phyloP scores from a whole-genome alignment of 2,113 vertebrate species.

The Hylia prasina region DNA sequence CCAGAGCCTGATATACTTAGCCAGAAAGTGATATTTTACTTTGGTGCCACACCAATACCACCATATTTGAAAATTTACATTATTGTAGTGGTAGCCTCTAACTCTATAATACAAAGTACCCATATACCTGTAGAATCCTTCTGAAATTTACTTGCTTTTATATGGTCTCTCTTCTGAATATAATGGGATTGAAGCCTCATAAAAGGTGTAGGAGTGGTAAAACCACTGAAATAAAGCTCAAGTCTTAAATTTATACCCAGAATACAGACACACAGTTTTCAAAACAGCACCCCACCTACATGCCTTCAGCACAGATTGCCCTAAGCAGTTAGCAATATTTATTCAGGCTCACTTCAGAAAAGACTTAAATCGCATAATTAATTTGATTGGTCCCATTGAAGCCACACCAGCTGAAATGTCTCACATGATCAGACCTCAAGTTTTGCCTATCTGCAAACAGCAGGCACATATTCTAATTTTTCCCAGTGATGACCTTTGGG shows the following conservation, averaged over 20 bases:
- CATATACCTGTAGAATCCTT: not conserved
- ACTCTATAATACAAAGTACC: not conserved
- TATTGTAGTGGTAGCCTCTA: not conserved
- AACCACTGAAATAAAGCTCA: not conserved
- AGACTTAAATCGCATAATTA: not conserved
- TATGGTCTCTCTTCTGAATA: not conserved
- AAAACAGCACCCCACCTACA: not conserved
- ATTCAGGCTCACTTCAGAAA: not conserved
- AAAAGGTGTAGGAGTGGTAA: not conserved
- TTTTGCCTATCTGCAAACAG: not conserved
- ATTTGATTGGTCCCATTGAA: not conserved
- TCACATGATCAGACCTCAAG: not conserved
- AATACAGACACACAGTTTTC: not conserved
- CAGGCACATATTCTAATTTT: not conserved
- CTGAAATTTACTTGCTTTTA: not conserved
- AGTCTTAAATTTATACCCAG: not conserved
- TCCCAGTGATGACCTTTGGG: not conserved
- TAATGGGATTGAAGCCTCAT: not conserved
- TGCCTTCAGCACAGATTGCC: not conserved
- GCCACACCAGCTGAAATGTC: not conserved
- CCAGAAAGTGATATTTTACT: not conserved
- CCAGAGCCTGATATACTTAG: not conserved
- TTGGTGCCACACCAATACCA: not conserved
- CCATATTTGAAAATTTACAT: not conserved
- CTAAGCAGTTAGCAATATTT: not conserved